Percentiles rank a stretch among this genome's conserved stretches.
Conservation (phyloP, 2,888 invertebrate genomes). For the Biston stratarius region DNA sequence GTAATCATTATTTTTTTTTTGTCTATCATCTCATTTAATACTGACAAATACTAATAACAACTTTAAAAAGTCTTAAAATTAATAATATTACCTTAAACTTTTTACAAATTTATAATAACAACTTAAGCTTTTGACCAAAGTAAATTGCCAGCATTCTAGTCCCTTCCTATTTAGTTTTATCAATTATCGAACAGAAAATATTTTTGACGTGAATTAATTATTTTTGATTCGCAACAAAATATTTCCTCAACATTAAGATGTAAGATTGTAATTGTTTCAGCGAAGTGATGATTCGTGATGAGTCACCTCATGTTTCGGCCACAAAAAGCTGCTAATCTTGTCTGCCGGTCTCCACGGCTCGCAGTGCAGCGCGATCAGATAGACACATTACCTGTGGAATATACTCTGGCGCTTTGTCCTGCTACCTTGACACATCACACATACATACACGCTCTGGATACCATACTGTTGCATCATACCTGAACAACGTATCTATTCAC, state of each 20-base stretch:
- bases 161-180: too few species aligned
- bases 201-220: not conserved
- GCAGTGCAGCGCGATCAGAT: slow-evolving; percentile 36
- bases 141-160: too few species aligned
- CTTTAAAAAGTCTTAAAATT: too few species aligned
- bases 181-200: not conserved
- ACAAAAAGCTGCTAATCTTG: slow-evolving; percentile 36
- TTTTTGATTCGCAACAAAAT: not conserved
- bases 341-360: slow-evolving; percentile 29
- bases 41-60: too few species aligned
- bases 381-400: not conserved
- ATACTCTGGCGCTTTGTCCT: slow-evolving; percentile 21
- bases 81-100: too few species aligned
- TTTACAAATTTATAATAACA: too few species aligned
- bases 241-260: slow-evolving; percentile 11
- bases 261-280: slow-evolving; percentile 24
- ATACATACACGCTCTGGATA: slow-evolving; percentile 38
- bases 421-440: slow-evolving; percentile 36
- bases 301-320: slow-evolving; percentile 26
- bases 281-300: slow-evolving; percentile 30
- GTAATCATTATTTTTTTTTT: too few species aligned
- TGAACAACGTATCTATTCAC: slow-evolving; percentile 18
- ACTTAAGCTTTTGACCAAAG: too few species aligned
- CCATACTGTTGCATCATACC: slow-evolving; percentile 22
- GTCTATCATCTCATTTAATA: too few species aligned